Evolutionary conservation across 2,888 invertebrate genomes (phyloP).

Genomic region (Pyrochroa serraticornis): DNA sequence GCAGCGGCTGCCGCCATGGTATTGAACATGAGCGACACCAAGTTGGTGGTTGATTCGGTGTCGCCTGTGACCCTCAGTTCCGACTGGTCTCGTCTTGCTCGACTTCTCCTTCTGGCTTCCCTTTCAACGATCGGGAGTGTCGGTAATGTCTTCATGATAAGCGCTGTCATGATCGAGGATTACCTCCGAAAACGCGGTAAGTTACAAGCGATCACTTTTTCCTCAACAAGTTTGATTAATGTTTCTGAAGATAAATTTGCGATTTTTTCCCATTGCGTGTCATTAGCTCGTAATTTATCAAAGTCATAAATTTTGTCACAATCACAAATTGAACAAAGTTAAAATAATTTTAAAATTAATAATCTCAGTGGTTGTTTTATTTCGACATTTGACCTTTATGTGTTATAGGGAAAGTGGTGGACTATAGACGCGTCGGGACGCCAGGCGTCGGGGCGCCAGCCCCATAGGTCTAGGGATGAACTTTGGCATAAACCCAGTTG

Average conservation of each 20-base stretch:
- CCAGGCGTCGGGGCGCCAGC: too few relatives aligned
- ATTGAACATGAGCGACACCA: conserved; percentile 36
- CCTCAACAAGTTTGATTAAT: background rate
- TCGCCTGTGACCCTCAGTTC: conserved; percentile 71
- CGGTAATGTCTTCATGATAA: conserved; percentile 79
- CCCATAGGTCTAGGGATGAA: too few relatives aligned
- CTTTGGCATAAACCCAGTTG: too few relatives aligned
- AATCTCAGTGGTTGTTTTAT: too few relatives aligned
- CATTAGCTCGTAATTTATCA: background rate
- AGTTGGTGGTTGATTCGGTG: conserved; percentile 52
- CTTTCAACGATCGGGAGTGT: conserved; percentile 71
- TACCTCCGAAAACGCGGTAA: conserved; percentile 71
- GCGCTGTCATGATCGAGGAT: conserved; percentile 74
- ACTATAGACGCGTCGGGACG: too few relatives aligned
- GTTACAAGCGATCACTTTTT: conserved; percentile 20
- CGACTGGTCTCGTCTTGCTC: conserved; percentile 72
- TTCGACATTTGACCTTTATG: too few relatives aligned
- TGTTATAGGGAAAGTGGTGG: too few relatives aligned
- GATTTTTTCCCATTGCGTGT: background rate
- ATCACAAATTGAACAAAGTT: background rate
- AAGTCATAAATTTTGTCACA: conserved; percentile 8
- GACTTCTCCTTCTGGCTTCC: conserved; percentile 68
- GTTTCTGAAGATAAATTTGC: background rate
- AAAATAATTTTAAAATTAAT: background rate
- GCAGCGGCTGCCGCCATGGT: conserved; percentile 28